These are phyloP conservation scores for Epicauta chinensis DNA, from an alignment of 1,140 invertebrate species.

Conservation along the genomic window DNA sequence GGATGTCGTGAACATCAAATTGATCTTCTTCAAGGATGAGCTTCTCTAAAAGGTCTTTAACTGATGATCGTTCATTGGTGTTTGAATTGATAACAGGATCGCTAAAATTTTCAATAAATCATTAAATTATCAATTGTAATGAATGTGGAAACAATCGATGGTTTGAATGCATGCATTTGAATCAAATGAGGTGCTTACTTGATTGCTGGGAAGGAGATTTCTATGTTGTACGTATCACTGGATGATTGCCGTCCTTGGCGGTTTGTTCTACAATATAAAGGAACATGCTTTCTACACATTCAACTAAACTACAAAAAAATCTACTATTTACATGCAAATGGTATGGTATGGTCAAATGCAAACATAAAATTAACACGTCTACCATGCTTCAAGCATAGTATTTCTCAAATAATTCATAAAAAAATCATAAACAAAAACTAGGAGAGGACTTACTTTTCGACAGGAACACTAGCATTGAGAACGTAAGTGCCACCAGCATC, in stretches of 20 bases:
- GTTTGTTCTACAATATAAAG: constrained; percentile 41
- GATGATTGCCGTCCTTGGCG: constrained; percentile 61
- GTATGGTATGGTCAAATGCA: background rate
- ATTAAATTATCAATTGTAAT: background rate
- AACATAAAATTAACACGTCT: constrained; percentile 1
- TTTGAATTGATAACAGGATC: constrained; percentile 84
- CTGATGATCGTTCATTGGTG: constrained; percentile 77
- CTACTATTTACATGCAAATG: constrained; percentile 14
- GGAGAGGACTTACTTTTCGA: constrained; percentile 64
- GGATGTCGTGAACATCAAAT: constrained; percentile 85
- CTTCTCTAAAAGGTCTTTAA: constrained; percentile 76
- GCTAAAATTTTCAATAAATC: constrained; percentile 46
- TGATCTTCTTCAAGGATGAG: constrained; percentile 87
- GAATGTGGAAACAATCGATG: background rate
- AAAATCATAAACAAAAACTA: constrained; percentile 3
- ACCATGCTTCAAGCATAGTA: constrained; percentile 7
- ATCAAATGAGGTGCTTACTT: constrained; percentile 64
- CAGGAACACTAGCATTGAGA: constrained; percentile 70
- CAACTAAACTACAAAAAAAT: constrained; percentile 24
- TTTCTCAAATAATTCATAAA: constrained; percentile 8
- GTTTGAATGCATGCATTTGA: constrained; percentile 22
- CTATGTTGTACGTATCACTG: constrained; percentile 79
- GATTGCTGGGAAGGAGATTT: constrained; percentile 84
- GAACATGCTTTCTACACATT: constrained; percentile 39
- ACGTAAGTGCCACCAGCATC: constrained; percentile 69